A percentile compares a stretch with the other conserved stretches of the same genome.
Conservation (phyloP, 2,888 invertebrate species). For the Anthrax anthrax region DNA sequence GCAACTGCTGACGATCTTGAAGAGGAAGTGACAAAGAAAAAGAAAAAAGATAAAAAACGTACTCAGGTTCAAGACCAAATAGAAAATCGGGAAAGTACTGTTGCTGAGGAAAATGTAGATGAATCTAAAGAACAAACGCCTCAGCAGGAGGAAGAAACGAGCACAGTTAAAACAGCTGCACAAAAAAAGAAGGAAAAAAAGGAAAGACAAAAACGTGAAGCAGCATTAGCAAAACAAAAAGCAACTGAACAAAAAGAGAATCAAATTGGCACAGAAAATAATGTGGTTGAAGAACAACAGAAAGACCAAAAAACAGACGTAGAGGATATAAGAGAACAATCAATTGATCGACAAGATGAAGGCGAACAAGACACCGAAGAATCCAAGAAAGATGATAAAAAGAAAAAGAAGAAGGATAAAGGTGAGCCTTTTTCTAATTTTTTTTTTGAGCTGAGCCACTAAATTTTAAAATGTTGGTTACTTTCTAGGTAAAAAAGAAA, state of each 20-base stretch:
- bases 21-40: constrained; percentile 26
- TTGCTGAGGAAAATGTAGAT: constrained; percentile 25
- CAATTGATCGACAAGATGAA: constrained; percentile 14
- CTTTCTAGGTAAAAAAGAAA: constrained; percentile 28
- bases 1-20: constrained; percentile 26
- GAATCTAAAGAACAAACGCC: constrained; percentile 31
- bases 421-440: neutral
- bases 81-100: constrained; percentile 10
- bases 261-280: constrained; percentile 19
- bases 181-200: constrained; percentile 85
- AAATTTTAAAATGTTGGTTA: neutral
- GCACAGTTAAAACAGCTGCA: constrained; percentile 63
- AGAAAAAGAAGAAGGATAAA: constrained; percentile 23
- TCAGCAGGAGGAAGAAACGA: constrained; percentile 30
- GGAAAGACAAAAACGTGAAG: constrained; percentile 60
- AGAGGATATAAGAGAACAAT: constrained; percentile 36
- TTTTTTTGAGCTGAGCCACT: neutral
- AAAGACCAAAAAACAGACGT: constrained; percentile 4
- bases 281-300: constrained; percentile 11
- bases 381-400: constrained; percentile 27
- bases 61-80: neutral
- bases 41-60: constrained; percentile 19
- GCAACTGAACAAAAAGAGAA: constrained; percentile 24
- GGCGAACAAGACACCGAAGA: constrained; percentile 16
- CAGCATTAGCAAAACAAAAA: constrained; percentile 35